Percentiles rank a stretch among this genome's conserved stretches.
Conservation (phyloP, 2,797 vertebrate species). For the Anguilla anguilla region DNA sequence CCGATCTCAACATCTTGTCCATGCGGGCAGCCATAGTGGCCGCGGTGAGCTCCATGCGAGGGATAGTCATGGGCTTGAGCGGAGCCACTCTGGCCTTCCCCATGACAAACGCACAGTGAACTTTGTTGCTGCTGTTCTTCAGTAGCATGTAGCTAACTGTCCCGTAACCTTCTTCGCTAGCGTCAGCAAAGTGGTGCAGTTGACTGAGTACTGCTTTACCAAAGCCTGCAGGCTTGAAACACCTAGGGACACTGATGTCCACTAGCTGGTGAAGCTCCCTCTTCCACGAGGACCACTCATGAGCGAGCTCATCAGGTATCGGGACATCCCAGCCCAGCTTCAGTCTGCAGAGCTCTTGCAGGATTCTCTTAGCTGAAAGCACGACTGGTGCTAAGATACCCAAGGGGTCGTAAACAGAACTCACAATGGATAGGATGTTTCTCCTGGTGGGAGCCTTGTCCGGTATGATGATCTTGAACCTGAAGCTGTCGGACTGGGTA, state of each 20-base stretch:
- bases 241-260: not conserved
- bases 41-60: no score
- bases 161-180: not conserved
- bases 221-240: not conserved
- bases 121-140: not conserved
- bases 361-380: not conserved
- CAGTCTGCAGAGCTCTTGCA: not conserved
- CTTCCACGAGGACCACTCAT: not conserved
- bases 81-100: not conserved
- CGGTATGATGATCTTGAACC: not conserved
- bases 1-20: not conserved
- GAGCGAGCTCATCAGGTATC: not conserved
- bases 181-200: not conserved
- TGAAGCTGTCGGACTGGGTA: conserved; percentile 1
- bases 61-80: no score
- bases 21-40: no score
- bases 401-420: not conserved
- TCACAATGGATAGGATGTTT: not conserved
- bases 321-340: not conserved
- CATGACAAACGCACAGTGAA: not conserved
- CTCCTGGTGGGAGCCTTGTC: conserved; percentile 18
- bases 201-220: not conserved
- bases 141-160: not conserved
- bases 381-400: not conserved
- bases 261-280: not conserved